Evolutionary conservation across 1,140 invertebrate genomes (phyloP).

Genomic region (Drosophila kohkoa): DNA sequence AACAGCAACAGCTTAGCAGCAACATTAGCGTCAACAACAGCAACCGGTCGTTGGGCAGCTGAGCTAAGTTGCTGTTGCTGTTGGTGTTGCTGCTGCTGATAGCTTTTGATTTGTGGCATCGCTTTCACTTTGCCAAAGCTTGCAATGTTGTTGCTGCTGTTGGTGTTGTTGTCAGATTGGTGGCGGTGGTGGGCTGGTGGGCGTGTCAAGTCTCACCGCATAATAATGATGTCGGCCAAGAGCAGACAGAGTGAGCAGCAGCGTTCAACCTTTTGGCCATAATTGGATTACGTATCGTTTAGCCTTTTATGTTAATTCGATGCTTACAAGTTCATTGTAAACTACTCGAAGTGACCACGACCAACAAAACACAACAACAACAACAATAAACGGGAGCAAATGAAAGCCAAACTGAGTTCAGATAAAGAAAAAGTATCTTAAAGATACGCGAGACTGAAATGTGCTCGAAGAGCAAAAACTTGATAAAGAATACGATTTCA

Average conservation of each 20-base stretch:
- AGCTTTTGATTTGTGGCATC: slow-evolving; percentile 72
- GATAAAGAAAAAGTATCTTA: too few species aligned
- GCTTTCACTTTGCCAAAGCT: slow-evolving; percentile 68
- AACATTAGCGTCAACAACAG: slow-evolving; percentile 48
- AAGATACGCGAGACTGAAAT: too few species aligned
- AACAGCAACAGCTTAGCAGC: background rate
- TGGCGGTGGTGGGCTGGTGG: slow-evolving; percentile 21
- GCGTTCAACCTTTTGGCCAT: slow-evolving; percentile 12
- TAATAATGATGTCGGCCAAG: slow-evolving; percentile 47
- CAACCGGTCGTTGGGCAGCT: slow-evolving; percentile 39
- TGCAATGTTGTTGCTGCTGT: slow-evolving; percentile 24
- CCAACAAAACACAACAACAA: background rate
- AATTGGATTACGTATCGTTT: slow-evolving; percentile 40
- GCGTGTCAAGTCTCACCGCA: slow-evolving; percentile 38
- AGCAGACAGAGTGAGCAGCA: slow-evolving; percentile 20
- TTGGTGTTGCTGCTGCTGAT: slow-evolving; percentile 25
- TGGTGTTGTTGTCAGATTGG: slow-evolving; percentile 9
- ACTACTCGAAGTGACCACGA: background rate
- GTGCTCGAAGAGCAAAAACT: too few species aligned
- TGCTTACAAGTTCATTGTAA: slow-evolving; percentile 35
- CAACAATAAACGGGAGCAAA: slow-evolving; percentile 15
- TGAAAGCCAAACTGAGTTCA: slow-evolving; percentile 1
- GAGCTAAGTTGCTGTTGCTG: slow-evolving; percentile 15
- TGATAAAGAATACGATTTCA: too few species aligned
- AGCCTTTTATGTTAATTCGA: slow-evolving; percentile 32